Conservation (phyloP, 1,140 invertebrate species). For the Lanistes nyassanus region DNA sequence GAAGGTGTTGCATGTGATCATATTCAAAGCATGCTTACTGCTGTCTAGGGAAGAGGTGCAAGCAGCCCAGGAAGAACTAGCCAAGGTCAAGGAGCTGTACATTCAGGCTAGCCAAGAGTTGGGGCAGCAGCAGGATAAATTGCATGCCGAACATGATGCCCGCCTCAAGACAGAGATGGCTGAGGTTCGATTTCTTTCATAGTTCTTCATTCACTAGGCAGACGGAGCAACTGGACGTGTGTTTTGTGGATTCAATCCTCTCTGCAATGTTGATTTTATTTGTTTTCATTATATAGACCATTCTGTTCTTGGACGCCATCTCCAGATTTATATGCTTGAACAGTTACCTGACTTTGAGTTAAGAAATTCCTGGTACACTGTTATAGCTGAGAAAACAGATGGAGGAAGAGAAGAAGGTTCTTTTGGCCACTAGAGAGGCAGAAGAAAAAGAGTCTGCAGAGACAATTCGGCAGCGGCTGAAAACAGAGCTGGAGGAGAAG, state of each 20-base stretch:
- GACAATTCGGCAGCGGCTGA: too few relatives aligned
- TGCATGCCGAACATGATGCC: conserved; percentile 29
- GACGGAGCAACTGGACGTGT: too few relatives aligned
- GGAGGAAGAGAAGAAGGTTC: not conserved
- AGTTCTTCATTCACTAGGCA: too few relatives aligned
- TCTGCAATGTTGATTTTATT: too few relatives aligned
- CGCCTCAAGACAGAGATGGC: conserved; percentile 39
- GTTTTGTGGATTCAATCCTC: too few relatives aligned
- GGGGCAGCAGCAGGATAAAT: conserved; percentile 38
- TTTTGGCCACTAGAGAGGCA: too few relatives aligned
- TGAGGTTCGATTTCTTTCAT: too few relatives aligned
- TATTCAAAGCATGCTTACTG: not conserved
- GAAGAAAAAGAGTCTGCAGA: too few relatives aligned
- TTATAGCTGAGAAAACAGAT: not conserved
- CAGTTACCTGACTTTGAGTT: not conserved
- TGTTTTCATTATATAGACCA: too few relatives aligned
- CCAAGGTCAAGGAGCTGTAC: conserved; percentile 60
- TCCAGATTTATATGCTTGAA: not conserved
- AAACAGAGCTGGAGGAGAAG: too few relatives aligned
- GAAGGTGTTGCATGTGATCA: too few relatives aligned
- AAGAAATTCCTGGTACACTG: not conserved
- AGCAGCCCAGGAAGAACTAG: conserved; percentile 47
- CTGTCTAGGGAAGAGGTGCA: conserved; percentile 47
- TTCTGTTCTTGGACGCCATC: too few relatives aligned
- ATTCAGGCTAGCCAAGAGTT: conserved; percentile 54